Base-by-base conservation (phyloP, 1,140 invertebrate species). In the Heliconius himera region DNA sequence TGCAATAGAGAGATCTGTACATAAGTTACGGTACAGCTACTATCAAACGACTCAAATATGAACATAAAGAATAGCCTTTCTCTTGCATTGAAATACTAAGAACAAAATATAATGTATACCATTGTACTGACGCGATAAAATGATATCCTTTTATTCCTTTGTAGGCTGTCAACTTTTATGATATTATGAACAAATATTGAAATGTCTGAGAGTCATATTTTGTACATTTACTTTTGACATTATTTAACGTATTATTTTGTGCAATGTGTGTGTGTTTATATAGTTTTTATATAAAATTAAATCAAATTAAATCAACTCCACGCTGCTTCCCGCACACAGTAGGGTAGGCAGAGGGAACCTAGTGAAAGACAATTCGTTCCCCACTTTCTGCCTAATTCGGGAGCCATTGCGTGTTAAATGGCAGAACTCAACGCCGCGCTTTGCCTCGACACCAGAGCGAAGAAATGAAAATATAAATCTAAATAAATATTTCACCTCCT, bases 31-130 rank as follows among this genome's bases (percentile, higher is more conserved):
- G 4, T 66, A 66, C 9, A 18, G 22, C 11, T 66, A 26, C 60
- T 66, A 66, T 66, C 22, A 66, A 66, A 66, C 13, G 60, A 66
- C 22, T 66, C 22, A 66, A 29, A 66, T 66, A 66, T 66, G 60
- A 66, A 66, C 60, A 66, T 66, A 29, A 66, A 66, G 60, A 66
- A 66, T 66, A 66, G 60, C 13, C 13, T 66, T 66, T 66, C 60
- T 66, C 60, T 9, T 66, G 60, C 60, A 29, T 66, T 66, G 60
- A 66, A 66, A 66, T 66, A 66, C 11, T 66, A 66, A 29, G 60
- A 66, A 66, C 60, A 66, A 26, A 26, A 66, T 66, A 60, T n/a
- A 60, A 60, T 26, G 56, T 60, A 60, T 11, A 66, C 3, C n/a
- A 66, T 66, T 29, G 60, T 66, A 66, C 26, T 29, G 60, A 29